phyloP scores from a whole-genome alignment of 2,797 vertebrate genomes.

The Simalia tracyae region DNA sequence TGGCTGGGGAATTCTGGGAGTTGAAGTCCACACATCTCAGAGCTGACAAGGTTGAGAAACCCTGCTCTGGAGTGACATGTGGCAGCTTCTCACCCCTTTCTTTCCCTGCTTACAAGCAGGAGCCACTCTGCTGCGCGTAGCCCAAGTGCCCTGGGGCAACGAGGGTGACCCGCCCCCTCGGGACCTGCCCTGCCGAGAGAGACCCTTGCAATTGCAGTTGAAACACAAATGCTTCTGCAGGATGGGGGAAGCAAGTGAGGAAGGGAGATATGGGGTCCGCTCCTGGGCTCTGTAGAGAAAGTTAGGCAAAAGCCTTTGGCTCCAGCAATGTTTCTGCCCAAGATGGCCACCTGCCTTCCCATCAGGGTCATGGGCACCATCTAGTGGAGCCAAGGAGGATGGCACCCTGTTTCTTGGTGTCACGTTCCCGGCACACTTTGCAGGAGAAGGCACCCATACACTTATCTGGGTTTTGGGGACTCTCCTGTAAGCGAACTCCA shows the following conservation, averaged over 20 bases:
- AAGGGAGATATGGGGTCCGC: background rate
- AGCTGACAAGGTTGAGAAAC: background rate
- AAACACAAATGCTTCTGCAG: background rate
- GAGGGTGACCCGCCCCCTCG: background rate
- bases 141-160: background rate
- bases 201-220: too few species aligned
- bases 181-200: background rate
- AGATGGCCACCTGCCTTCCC: background rate
- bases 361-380: background rate
- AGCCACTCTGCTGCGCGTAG: background rate
- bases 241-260: background rate
- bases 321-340: background rate
- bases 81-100: background rate
- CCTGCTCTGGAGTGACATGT: fast-evolving
- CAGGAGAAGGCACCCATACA: background rate
- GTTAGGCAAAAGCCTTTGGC: background rate
- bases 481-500: background rate
- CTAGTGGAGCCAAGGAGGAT: background rate
- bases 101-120: background rate
- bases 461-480: background rate
- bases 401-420: background rate
- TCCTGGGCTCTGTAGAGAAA: background rate
- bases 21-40: background rate
- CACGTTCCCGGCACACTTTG: background rate
- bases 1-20: background rate